Percentiles rank a stretch among this genome's conserved stretches.
Evolutionary conservation across 2,113 vertebrate genomes (phyloP).

Genomic region (Henicopernis longicauda): DNA sequence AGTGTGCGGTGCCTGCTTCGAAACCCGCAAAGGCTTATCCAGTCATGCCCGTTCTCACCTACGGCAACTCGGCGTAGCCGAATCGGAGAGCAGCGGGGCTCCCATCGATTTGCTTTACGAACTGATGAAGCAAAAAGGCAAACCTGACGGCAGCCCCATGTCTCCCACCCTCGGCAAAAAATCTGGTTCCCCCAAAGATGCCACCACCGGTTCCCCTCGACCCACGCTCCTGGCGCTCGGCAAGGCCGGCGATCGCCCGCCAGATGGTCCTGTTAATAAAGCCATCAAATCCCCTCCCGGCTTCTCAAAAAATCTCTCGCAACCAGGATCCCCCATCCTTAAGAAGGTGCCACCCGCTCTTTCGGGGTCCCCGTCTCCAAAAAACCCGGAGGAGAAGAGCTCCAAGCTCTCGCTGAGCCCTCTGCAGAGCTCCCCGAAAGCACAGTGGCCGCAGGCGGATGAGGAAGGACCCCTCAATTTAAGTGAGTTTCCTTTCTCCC

Average conservation of each 20-base stretch:
- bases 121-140: constrained; percentile 83
- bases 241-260: constrained; percentile 40
- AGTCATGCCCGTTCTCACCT: constrained; percentile 89
- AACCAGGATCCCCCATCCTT: constrained; percentile 75
- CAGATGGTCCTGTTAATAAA: constrained; percentile 70
- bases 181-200: constrained; percentile 60
- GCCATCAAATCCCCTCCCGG: constrained; percentile 79
- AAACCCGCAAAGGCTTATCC: constrained; percentile 86
- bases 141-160: constrained; percentile 47
- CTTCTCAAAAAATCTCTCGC: constrained; percentile 65
- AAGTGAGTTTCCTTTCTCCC: constrained; percentile 83
- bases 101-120: constrained; percentile 87
- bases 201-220: constrained; percentile 4
- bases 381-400: constrained; percentile 81
- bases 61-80: constrained; percentile 76
- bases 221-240: constrained; percentile 50
- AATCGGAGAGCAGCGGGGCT: constrained; percentile 86
- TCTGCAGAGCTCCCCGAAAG: constrained; percentile 78
- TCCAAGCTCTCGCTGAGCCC: constrained; percentile 75
- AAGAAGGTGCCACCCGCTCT: constrained; percentile 85
- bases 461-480: constrained; percentile 93
- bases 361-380: constrained; percentile 79
- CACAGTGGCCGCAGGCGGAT: constrained; percentile 78
- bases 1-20: constrained; percentile 86
- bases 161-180: constrained; percentile 65